These are phyloP conservation scores for Decapterus maruadsi DNA, from an alignment of 2,797 vertebrate genomes.

Conservation along the genomic window DNA sequence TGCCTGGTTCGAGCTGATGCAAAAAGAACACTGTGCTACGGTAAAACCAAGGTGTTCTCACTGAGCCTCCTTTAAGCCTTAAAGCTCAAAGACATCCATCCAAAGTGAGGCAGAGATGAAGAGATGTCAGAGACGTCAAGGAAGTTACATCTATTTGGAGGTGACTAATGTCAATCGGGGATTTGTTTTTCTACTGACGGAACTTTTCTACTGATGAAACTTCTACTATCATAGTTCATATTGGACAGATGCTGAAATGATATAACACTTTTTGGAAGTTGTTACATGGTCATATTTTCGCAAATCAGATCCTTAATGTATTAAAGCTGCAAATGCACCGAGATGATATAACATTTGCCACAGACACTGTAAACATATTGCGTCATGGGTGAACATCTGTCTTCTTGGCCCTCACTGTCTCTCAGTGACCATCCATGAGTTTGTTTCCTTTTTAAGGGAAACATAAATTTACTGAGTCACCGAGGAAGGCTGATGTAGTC, in stretches of 20 bases:
- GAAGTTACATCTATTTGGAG: slow-evolving; percentile 19
- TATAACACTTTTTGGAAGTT: no score
- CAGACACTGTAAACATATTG: slow-evolving; percentile 3
- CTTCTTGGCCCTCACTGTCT: background rate
- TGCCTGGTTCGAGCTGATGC: slow-evolving; percentile 47
- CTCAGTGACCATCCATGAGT: no score
- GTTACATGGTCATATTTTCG: background rate
- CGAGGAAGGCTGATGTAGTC: slow-evolving; percentile 31
- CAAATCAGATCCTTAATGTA: background rate
- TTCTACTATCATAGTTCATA: background rate
- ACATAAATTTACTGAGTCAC: slow-evolving; percentile 29
- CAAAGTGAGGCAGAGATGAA: slow-evolving; percentile 32
- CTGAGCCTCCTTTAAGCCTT: slow-evolving; percentile 56
- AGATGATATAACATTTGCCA: background rate
- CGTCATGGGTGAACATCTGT: slow-evolving; percentile 16
- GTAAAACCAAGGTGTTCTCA: slow-evolving; percentile 54
- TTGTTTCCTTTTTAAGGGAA: slow-evolving; percentile 37
- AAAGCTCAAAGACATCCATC: slow-evolving; percentile 43
- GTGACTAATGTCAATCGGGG: slow-evolving; percentile 4
- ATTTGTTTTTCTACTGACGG: no score
- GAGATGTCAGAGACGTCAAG: slow-evolving; percentile 10
- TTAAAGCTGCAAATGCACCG: background rate
- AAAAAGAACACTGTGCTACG: slow-evolving; percentile 39
- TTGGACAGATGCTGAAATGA: background rate
- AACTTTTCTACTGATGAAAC: background rate